Evolutionary conservation across 2,113 vertebrate species (phyloP), one percentile per base, ranked within the genome.

Genomic region (Cacatua alba): DNA sequence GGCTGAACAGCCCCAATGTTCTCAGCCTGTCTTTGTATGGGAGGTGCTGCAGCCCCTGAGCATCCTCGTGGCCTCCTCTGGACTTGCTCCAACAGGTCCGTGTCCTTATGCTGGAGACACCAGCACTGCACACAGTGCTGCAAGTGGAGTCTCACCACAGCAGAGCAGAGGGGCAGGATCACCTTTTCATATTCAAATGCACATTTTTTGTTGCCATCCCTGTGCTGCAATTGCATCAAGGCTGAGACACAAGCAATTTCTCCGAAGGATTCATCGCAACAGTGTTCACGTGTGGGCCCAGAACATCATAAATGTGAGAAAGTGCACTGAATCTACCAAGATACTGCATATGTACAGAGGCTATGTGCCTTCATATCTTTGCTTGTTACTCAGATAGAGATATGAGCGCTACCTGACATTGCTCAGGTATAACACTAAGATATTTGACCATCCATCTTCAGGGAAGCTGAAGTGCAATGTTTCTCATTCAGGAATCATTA

Each of bases 241-340:
- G 33, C 75, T 62, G 63, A 64, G 64, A 60, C 12, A 57, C 24
- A 67, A 84, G 12, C 16, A 78, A 24, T 71, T 88, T 88, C 15
- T 46, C 21, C 48, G 33, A 16, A 31, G 14, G 23, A 25, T 46
- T 86, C 72, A 65, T 7, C 13, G 29, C 44, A 62, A 28, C 8
- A 6, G 3, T 53, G 10, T 18, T 87, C 48, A 29, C 2, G 0
- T 57, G 18, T 71, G 10, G 33, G 55, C 21, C 0, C 2, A 84
- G 43, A 86, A 24, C 9, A 48, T 23, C 10, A 44, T 41, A 55
- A 64, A 60, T 25, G 6, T 60, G 48, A 86, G 33, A 15, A 63
- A 7, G 23, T 67, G 33, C n/a, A 49, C 16, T 37, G n/a, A 74
- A 17, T 67, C 21, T 63, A 19, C 46, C 25, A 33, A 67, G 37